Base-by-base conservation (phyloP, 2,797 vertebrate genomes). In the Otolemur crassicaudatus region DNA sequence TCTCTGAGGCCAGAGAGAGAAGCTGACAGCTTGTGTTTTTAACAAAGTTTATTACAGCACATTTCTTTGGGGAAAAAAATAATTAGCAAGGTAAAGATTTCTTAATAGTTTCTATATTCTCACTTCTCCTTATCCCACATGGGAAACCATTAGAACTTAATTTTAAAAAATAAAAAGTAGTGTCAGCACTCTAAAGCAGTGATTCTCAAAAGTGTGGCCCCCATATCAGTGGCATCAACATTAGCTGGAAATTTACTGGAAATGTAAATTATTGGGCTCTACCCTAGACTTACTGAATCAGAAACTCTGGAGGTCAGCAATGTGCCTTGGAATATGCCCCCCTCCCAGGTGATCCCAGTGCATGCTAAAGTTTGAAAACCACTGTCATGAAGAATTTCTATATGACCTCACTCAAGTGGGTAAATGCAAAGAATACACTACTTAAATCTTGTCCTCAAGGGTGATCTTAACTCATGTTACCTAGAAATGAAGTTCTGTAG, bases 1-100 rank as follows among this genome's bases (percentile, higher is more conserved):
- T 46, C 46, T 84, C 79, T 65, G 70, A 73, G 40, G 49, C 34
- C 80, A 56, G 20, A 19, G 40, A 69, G 56, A 89, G 29, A 56
- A 88, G 49, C 19, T 34, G 23, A 34, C 69, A 94, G 58, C 31
- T 63, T 29, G 40, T 27, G 7, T 49, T 84, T 93, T 85, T 75
- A 72, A 70, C 22, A 22, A 46, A 17, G 12, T 93, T 92, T 14
- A 90, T 40, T 27, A 40, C 0, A 9, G 12, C 5, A 87, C 46
- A 90, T 49, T 22, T 90, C 75, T 75, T 67, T 22, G 76, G 61
- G 90, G 97, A 58, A 91, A 97, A 97, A 53, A 86, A 92, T 95
- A 67, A 34, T 69, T n/a, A 85, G 75, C 13, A 40, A 80, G 25
- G 14, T 56, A 77, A 95, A 56, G 46, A 37, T 49, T 43, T 87